phyloP scores from a whole-genome alignment of 2,888 invertebrate genomes.

The Mythimna impura region DNA sequence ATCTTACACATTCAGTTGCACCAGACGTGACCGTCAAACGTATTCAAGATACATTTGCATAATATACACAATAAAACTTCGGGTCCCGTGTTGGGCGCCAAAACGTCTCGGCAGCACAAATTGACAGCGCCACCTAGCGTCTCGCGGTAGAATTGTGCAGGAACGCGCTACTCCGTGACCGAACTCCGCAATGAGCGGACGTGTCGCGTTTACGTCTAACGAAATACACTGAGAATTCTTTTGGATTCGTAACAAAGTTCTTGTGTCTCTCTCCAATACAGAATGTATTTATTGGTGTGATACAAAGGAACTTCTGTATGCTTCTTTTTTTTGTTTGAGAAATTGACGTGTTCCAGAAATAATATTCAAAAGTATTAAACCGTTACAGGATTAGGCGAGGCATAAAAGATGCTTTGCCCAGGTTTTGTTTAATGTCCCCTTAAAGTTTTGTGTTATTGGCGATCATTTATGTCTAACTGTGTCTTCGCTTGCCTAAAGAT shows the following conservation, averaged over 20 bases:
- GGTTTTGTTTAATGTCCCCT: no score
- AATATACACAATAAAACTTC: conserved; percentile 63
- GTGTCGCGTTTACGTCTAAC: conserved; percentile 78
- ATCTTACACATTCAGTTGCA: conserved; percentile 46
- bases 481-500: no score
- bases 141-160: conserved; percentile 73
- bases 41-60: conserved; percentile 60
- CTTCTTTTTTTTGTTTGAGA: conserved; percentile 23
- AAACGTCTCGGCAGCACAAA: conserved; percentile 77
- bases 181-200: conserved; percentile 78
- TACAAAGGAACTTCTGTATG: conserved; percentile 47
- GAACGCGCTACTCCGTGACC: conserved; percentile 82
- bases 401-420: no score
- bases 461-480: no score
- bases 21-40: conserved; percentile 55
- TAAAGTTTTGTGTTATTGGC: no score
- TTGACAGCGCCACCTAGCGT: conserved; percentile 85
- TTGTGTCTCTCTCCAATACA: not conserved
- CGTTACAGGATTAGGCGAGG: no score
- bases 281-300: conserved; percentile 45
- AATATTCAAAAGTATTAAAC: no score
- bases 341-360: conserved; percentile 13
- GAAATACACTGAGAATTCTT: conserved; percentile 76
- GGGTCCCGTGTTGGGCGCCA: conserved; percentile 79
- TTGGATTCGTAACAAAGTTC: conserved; percentile 46